Evolutionary conservation across 2,113 vertebrate species (phyloP), one percentile per base, ranked within the genome.

Genomic region (Anguilla japonica): DNA sequence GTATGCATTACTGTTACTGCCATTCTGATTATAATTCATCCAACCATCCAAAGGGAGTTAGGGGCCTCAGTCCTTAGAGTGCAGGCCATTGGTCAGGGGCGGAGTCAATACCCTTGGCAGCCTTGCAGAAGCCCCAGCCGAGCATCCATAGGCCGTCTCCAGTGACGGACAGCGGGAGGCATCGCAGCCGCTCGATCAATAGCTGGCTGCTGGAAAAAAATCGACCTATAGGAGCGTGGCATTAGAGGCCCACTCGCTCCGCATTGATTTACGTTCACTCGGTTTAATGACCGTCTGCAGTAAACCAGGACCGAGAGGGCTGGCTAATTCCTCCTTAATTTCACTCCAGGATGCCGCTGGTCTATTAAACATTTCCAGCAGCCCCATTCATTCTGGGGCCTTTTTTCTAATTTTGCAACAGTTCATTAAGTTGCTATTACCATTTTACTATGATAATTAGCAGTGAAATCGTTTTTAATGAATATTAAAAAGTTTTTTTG

Each of bases 181-280:
- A 83, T 56, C 67, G 34, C 83, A 18, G 39, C 16, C 18, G 41
- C 15, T 26, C 34, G 22, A 84, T 84, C 83, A 84, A 84, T 84
- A 84, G 41, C 26, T 84, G 16, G 22, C 83, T 63, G 83, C 8
- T 22, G 16, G 34, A 34, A 34, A 1, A 1, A 34, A 40, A 84
- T 39, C 56, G 60, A 41, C 50, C 56, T 6, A 41, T 63, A 40
- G 56, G 15, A 26, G 83, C 22, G 39, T 22, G 57, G 56, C 56
- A 40, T 84, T 56, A 84, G 83, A 63, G 83, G 41, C 41, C 34
- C 56, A 39, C 50, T 84, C 83, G 41, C 22, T 84, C 50, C 39
- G 83, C 83, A 63, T 84, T 40, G 60, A 84, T 84, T 84, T 84
- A 20, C 83, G 20, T 84, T 84, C 57, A 63, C 83, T 67, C 22